These are phyloP conservation scores for Coregonus clupeaformis DNA, from an alignment of 2,113 vertebrate genomes.

Conservation along the genomic window DNA sequence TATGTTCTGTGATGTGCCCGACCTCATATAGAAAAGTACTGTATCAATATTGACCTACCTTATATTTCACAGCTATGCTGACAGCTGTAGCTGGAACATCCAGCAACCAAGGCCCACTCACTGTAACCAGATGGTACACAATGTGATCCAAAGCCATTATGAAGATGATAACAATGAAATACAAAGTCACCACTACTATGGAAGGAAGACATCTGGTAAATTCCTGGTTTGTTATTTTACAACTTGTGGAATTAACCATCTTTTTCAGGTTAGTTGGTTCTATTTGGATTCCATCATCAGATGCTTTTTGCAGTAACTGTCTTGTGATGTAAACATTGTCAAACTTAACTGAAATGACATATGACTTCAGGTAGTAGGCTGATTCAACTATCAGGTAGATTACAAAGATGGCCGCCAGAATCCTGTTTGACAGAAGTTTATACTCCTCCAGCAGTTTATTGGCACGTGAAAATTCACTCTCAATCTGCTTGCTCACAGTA, in stretches of 20 bases:
- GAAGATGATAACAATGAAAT: constrained; percentile 72
- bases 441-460: constrained; percentile 61
- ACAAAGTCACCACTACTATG: constrained; percentile 70
- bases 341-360: constrained; percentile 81
- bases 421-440: constrained; percentile 68
- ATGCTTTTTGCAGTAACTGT: constrained; percentile 56
- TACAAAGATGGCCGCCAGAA: constrained; percentile 75
- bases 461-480: constrained; percentile 73
- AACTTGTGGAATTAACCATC: constrained; percentile 54
- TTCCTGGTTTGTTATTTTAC: constrained; percentile 77
- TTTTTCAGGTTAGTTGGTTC: constrained; percentile 47
- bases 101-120: constrained; percentile 64
- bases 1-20: no score
- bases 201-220: constrained; percentile 66
- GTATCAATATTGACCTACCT: constrained; percentile 62
- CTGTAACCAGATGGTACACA: constrained; percentile 73
- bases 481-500: constrained; percentile 69
- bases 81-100: constrained; percentile 75
- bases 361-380: constrained; percentile 79
- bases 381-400: constrained; percentile 77
- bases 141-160: constrained; percentile 75
- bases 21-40: no score
- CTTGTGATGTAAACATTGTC: constrained; percentile 81
- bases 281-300: constrained; percentile 43
- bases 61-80: constrained; percentile 73